phyloP scores from a whole-genome alignment of 2,113 vertebrate genomes.

The Cyanoliseus patagonus region DNA sequence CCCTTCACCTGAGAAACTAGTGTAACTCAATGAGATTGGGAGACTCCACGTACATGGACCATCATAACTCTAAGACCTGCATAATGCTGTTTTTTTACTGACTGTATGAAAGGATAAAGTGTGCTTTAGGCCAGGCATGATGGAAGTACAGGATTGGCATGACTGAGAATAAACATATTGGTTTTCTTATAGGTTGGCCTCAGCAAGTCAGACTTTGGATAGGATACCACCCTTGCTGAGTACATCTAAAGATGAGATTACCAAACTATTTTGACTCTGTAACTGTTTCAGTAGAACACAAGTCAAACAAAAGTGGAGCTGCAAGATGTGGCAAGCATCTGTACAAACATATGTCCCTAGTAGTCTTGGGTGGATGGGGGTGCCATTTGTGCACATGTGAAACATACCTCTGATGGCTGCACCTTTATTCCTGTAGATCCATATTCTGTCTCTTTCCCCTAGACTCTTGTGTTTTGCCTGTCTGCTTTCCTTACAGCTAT shows the following conservation, averaged over 20 bases:
- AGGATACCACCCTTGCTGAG: neutral
- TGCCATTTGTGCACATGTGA: neutral
- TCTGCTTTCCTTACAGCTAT: neutral
- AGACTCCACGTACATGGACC: neutral
- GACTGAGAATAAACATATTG: neutral
- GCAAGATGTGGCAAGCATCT: neutral
- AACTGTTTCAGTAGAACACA: neutral
- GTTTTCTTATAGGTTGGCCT: neutral
- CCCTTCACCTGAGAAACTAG: neutral
- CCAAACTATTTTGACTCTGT: neutral
- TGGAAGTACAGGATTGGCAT: rapidly evolving
- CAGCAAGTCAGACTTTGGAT: neutral
- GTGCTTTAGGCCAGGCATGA: neutral
- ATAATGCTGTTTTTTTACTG: neutral
- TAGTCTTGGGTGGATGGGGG: neutral
- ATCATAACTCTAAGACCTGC: neutral
- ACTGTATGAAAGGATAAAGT: neutral
- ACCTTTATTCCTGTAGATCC: neutral
- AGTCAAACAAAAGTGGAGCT: neutral
- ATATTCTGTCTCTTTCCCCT: neutral
- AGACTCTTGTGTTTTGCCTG: neutral
- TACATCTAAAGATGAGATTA: neutral
- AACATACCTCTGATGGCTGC: neutral
- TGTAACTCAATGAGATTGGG: neutral
- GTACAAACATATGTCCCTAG: neutral